These are phyloP conservation scores for Monoplex corrugatus DNA, from an alignment of 2,888 invertebrate species.

Conservation along the genomic window DNA sequence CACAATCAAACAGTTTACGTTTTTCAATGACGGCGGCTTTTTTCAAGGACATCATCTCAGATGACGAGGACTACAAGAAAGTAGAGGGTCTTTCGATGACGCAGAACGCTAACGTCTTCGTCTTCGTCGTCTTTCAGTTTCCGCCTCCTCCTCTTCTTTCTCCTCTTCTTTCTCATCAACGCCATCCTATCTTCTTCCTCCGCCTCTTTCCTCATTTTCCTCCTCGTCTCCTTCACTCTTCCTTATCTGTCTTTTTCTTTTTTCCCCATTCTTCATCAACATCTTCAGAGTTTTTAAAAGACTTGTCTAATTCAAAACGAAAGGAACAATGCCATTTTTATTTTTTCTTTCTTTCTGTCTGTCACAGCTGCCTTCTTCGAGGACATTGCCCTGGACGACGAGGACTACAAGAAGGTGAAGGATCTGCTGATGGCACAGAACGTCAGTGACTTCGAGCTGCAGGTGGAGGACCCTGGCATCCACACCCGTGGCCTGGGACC, in stretches of 20 bases:
- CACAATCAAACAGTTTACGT: too few species aligned
- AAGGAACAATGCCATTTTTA: not conserved
- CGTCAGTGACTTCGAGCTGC: slow-evolving; percentile 64
- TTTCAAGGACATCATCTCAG: slow-evolving; percentile 75
- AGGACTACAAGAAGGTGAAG: slow-evolving; percentile 66
- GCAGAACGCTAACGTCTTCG: too few species aligned
- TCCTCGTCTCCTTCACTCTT: too few species aligned
- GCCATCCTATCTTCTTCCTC: too few species aligned
- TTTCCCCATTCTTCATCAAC: too few species aligned
- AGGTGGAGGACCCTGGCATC: slow-evolving; percentile 68
- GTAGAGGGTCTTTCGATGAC: slow-evolving; percentile 56
- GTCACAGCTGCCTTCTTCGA: slow-evolving; percentile 75
- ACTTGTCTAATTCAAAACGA: too few species aligned
- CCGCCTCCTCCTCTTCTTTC: too few species aligned
- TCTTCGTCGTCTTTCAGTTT: too few species aligned
- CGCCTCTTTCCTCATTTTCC: too few species aligned
- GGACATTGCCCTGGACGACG: slow-evolving; percentile 76
- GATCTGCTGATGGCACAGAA: slow-evolving; percentile 47
- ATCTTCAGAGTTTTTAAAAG: too few species aligned
- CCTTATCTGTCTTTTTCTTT: too few species aligned
- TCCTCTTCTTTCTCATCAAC: too few species aligned
- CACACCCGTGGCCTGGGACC: slow-evolving; percentile 41
- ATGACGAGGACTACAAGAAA: slow-evolving; percentile 70
- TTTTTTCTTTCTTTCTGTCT: not conserved
- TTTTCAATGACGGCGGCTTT: slow-evolving; percentile 70